Evolutionary conservation across 2,113 vertebrate genomes (phyloP).

Genomic region (Hymenochirus boettgeri): DNA sequence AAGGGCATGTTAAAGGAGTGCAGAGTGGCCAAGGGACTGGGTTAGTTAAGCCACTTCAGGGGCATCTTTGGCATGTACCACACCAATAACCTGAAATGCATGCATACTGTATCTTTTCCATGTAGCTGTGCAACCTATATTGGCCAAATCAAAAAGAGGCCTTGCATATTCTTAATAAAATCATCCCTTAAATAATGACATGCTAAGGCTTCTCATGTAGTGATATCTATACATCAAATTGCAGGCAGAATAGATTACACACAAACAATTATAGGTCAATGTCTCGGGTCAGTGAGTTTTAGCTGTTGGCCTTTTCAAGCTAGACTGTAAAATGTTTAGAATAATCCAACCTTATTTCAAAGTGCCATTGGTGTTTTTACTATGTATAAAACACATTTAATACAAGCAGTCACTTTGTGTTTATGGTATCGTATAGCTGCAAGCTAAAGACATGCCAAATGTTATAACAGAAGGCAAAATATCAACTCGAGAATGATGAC

Average conservation of each 20-base stretch:
- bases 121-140: too few species aligned
- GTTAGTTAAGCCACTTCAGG: too few species aligned
- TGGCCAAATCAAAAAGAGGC: too few species aligned
- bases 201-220: too few species aligned
- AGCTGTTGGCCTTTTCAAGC: slow-evolving; percentile 35
- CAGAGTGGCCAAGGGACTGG: too few species aligned
- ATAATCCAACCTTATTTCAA: slow-evolving; percentile 48
- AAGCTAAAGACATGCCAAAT: slow-evolving; percentile 62
- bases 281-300: slow-evolving; percentile 11
- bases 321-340: slow-evolving; percentile 48
- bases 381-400: slow-evolving; percentile 64
- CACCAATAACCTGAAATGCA: too few species aligned
- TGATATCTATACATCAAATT: too few species aligned
- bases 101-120: too few species aligned
- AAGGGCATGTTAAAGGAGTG: too few species aligned
- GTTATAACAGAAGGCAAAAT: slow-evolving; percentile 54
- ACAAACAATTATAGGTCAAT: slow-evolving; percentile 21
- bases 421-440: slow-evolving; percentile 59
- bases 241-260: not conserved
- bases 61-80: too few species aligned
- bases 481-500: slow-evolving; percentile 65
- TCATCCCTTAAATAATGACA: too few species aligned
- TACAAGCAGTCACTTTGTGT: slow-evolving; percentile 61
- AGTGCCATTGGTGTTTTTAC: slow-evolving; percentile 51
- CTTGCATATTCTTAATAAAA: too few species aligned